Conservation (phyloP, 2,888 invertebrate genomes). For the Hoplodrina blanda region DNA sequence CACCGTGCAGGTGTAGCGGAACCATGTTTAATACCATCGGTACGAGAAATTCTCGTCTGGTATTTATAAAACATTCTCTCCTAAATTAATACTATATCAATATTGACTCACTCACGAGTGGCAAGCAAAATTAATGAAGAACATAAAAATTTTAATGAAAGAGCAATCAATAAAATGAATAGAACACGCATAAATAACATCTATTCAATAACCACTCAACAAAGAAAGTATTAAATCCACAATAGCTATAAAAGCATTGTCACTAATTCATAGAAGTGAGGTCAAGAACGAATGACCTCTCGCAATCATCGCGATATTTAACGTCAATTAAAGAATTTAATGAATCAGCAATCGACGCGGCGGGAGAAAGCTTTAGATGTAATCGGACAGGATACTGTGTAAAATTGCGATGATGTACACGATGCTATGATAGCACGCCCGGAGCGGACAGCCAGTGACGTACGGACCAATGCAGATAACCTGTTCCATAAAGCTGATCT, state of each 20-base stretch:
- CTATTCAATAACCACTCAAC: constrained; percentile 48
- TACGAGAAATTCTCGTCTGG: constrained; percentile 48
- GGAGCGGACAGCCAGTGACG: constrained; percentile 65
- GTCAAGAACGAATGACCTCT: constrained; percentile 82
- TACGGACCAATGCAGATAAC: constrained; percentile 67
- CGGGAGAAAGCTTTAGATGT: constrained; percentile 84
- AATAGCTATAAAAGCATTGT: constrained; percentile 70
- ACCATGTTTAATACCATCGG: constrained; percentile 41
- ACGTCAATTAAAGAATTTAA: constrained; percentile 86
- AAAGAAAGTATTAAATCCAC: constrained; percentile 63
- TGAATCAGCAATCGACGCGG: constrained; percentile 79
- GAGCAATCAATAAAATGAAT: constrained; percentile 48
- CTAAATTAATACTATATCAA: constrained; percentile 14
- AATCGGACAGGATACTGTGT: constrained; percentile 78
- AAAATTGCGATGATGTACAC: constrained; percentile 70
- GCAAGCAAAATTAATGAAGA: constrained; percentile 25
- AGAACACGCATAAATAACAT: constrained; percentile 33
- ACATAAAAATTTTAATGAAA: constrained; percentile 33
- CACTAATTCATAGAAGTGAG: constrained; percentile 80
- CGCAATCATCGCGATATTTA: constrained; percentile 78
- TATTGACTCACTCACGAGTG: constrained; percentile 22
- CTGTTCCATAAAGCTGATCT: constrained; percentile 64
- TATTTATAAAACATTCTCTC: constrained; percentile 44
- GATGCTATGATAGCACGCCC: constrained; percentile 61
- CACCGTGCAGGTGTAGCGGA: constrained; percentile 59